Conservation (phyloP, 2,797 vertebrate genomes). For the Neosalanx taihuensis region DNA sequence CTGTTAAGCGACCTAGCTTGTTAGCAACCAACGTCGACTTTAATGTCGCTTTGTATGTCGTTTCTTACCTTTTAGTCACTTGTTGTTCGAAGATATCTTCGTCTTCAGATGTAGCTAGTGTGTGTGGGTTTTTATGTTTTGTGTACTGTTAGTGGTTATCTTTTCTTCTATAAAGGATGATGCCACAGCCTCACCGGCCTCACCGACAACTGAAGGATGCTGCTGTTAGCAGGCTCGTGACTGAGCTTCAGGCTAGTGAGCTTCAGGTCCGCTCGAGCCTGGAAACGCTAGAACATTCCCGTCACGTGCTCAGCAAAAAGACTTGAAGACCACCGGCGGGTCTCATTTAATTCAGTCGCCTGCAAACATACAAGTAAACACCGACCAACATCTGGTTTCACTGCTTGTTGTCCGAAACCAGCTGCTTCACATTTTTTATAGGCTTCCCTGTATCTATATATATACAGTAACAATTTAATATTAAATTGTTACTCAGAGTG, state of each 20-base stretch:
- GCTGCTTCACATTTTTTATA: slow-evolving; percentile 38
- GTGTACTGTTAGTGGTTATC: slow-evolving; percentile 50
- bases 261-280: neutral
- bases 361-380: slow-evolving; percentile 21
- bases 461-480: no score
- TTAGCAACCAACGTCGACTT: slow-evolving; percentile 33
- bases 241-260: neutral
- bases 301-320: no score
- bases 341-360: neutral
- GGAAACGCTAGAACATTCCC: no score
- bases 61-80: slow-evolving; percentile 73
- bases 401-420: slow-evolving; percentile 7
- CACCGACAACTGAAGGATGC: slow-evolving; percentile 55
- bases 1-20: neutral
- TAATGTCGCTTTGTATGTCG: neutral
- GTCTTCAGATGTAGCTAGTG: slow-evolving; percentile 30
- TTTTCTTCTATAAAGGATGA: slow-evolving; percentile 26
- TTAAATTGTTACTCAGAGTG: no score
- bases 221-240: neutral
- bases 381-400: slow-evolving; percentile 63
- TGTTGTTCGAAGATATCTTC: slow-evolving; percentile 69
- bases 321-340: no score
- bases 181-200: slow-evolving; percentile 44
- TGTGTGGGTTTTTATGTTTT: slow-evolving; percentile 28
- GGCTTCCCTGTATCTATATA: no score